A percentile compares a stretch with the other conserved stretches of the same genome.
phyloP scores from a whole-genome alignment of 2,888 invertebrate genomes.

The Xestia ashworthii region DNA sequence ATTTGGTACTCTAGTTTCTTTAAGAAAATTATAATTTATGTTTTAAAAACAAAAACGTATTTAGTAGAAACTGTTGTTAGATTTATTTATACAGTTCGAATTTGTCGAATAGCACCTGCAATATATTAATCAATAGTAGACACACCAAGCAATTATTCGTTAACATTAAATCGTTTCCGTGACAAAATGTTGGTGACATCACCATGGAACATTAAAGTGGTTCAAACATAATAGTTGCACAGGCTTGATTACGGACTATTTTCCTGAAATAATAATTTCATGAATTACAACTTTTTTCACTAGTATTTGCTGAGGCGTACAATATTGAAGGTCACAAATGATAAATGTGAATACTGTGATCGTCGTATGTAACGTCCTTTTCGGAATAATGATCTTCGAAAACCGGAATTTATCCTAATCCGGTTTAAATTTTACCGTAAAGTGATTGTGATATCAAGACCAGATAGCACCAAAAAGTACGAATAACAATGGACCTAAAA shows the following conservation, averaged over 20 bases:
- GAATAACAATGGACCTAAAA: neutral
- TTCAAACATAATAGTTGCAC: conserved; percentile 1
- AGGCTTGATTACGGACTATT: conserved; percentile 5
- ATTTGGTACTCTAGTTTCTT: neutral
- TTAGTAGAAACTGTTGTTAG: neutral
- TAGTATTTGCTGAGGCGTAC: neutral
- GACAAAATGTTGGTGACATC: conserved; percentile 12
- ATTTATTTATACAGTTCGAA: neutral
- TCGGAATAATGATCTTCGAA: neutral
- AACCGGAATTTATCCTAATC: neutral
- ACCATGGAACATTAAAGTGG: conserved; percentile 10
- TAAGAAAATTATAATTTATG: neutral
- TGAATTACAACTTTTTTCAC: conserved; percentile 1
- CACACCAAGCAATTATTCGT: neutral
- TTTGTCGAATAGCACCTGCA: neutral
- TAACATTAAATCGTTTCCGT: conserved; percentile 24
- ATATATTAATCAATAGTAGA: neutral
- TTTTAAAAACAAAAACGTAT: neutral
- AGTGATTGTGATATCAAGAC: neutral
- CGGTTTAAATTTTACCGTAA: neutral
- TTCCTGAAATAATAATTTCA: conserved; percentile 16
- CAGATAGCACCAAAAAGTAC: neutral
- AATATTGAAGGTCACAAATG: neutral
- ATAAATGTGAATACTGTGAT: neutral
- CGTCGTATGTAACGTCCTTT: neutral